Evolutionary conservation across 2,888 invertebrate genomes (phyloP), one percentile per base, ranked within the genome.

Genomic region (Melieria crassipennis): DNA sequence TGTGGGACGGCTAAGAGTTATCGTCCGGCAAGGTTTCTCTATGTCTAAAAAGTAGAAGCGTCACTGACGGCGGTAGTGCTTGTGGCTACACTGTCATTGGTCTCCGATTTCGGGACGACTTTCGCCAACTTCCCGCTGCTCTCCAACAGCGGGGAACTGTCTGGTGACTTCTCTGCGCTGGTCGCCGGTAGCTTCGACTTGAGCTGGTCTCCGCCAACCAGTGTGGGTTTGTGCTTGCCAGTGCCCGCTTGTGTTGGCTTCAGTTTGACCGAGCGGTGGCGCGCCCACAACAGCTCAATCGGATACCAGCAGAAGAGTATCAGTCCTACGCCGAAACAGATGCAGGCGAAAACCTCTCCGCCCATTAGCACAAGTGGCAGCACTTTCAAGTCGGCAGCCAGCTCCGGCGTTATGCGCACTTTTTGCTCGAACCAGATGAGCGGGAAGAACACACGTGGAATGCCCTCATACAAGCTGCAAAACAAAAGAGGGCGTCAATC

Each of bases 401-500:
- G 82, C 0, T 88, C 86, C 0, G 89, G 88, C 0, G 90, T 89
- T 1, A 93, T 87, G 11, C 86, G 84, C 2, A 92, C 92, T 70
- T 88, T 89, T 81, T 94, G 91, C 79, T 93, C 91, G 78, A 95
- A 92, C 94, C 94, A 95, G 72, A 95, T 89, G 69, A 93, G 89
- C 0, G 95, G 95, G 78, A 94, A 91, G 82, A 91, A 91, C 76
- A 92, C 88, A 67, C 86, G 89, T 1, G 93, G 94, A 1, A 92
- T 90, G 42, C 91, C 85, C 76, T 89, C 88, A 83, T 90, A 93
- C 58, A 93, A 81, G 0, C 93, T 94, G 87, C 16, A 55, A 43
- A 58, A 45, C 4, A 43, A 7, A 48, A 4, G n/a, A 42, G 43
- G 9, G n/a, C 4, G 16, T 46, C 11, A 9, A 13, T 16, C 16